These are phyloP conservation scores for Balaeniceps rex DNA, from an alignment of 2,113 vertebrate species.

Conservation along the genomic window DNA sequence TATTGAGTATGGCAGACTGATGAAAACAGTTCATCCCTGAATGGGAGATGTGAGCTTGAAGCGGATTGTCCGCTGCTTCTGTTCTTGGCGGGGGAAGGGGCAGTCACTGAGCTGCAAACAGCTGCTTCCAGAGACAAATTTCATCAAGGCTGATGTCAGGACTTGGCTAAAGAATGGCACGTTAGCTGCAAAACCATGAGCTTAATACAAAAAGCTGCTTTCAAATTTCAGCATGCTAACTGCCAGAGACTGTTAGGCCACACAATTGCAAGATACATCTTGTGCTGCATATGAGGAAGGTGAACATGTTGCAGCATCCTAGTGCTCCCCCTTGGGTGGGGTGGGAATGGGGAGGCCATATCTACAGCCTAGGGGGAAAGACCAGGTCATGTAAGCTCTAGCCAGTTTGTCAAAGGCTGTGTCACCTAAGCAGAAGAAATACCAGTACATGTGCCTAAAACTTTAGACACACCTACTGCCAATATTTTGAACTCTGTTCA, in stretches of 20 bases:
- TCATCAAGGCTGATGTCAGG: neutral
- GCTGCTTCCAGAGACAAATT: neutral
- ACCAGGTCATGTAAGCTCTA: accelerated
- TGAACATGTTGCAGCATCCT: neutral
- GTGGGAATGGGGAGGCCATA: neutral
- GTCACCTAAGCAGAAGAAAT: neutral
- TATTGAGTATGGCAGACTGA: neutral
- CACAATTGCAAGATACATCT: neutral
- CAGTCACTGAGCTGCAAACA: neutral
- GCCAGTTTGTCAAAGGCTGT: neutral
- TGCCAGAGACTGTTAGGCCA: neutral
- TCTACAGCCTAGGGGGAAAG: neutral
- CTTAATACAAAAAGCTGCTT: neutral
- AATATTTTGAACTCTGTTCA: neutral
- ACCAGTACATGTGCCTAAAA: neutral
- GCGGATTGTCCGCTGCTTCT: neutral
- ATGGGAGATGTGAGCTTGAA: neutral
- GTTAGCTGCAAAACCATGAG: neutral
- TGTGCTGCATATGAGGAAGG: neutral
- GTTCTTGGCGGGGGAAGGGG: neutral
- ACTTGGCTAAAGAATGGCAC: neutral
- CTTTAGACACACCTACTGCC: neutral
- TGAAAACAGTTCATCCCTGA: neutral
- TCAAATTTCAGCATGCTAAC: neutral
- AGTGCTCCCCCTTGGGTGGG: neutral